Base-by-base conservation (phyloP, 64 coral and sea anemone genomes). In the Trachythela sp. region DNA sequence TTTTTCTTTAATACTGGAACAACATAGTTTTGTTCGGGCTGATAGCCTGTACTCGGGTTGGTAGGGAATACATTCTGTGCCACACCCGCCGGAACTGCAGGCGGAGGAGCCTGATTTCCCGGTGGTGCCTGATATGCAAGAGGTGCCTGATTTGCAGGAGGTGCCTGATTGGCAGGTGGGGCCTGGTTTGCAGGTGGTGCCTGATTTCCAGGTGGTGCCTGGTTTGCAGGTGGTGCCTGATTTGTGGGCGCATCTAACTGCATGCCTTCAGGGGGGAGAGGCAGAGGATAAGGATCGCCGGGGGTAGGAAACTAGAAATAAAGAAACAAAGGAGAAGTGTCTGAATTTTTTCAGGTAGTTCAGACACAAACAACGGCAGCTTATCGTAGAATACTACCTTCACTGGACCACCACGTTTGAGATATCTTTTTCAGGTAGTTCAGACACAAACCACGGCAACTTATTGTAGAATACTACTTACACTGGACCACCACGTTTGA, bases 201-300 rank as follows among this genome's bases (percentile, higher is more conserved):
- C 49, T 0, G 49, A 1, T 10, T 52, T 4, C 49, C 49, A 27
- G 56, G 56, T 64, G 56, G 56, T 27, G 26, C 56, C 17, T 64
- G 56, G 13, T 36, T 35, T 2, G 75, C 1, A 36, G 32, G 11
- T 15, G 75, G 34, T 40, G 34, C 75, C 75, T 80, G 32, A 39
- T 35, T 80, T 35, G 75, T 35, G 14, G 75, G 0, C 34, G 75
- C 27, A 4, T 20, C 13, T 34, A 88, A 45, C 54, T 87, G 88
- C 38, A 50, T 83, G 38, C 92, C 92, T 70, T 94, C 92, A 70
- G 88, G 92, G 54, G 92, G 88, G 13, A 94, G n/a, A 43, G 92
- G 92, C 0, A 50, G 1, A 14, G 92, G 88, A 93, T 90, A 94
- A 2, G 92, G 92, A 5, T 85, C 40, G 10, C 92, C 92, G 14